Evolutionary conservation across 2,113 vertebrate genomes (phyloP).

Genomic region (Candoia aspera): DNA sequence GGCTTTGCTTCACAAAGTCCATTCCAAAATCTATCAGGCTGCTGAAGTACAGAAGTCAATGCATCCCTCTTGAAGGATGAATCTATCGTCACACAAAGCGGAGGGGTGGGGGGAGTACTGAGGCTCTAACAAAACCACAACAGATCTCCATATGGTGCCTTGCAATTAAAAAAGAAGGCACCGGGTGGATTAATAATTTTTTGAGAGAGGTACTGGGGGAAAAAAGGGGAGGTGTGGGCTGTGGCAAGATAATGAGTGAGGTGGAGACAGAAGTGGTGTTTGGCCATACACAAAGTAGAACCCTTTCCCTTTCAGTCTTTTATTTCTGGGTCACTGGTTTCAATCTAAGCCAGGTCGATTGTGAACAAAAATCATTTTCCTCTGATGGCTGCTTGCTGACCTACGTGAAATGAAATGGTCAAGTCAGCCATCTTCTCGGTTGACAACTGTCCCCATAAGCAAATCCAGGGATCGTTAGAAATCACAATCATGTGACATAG

Average conservation of each 20-base stretch:
- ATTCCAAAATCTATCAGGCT: slow-evolving; percentile 55
- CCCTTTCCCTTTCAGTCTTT: slow-evolving; percentile 69
- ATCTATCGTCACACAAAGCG: slow-evolving; percentile 66
- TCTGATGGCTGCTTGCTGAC: slow-evolving; percentile 72
- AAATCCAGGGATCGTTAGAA: slow-evolving; percentile 41
- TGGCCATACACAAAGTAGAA: slow-evolving; percentile 67
- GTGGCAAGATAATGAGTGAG: slow-evolving; percentile 67
- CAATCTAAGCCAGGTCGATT: slow-evolving; percentile 66
- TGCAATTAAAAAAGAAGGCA: slow-evolving; percentile 64
- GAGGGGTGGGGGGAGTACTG: slow-evolving; percentile 47
- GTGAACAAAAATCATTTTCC: slow-evolving; percentile 74
- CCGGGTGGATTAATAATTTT: slow-evolving; percentile 69
- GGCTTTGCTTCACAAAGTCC: slow-evolving; percentile 56
- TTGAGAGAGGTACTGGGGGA: slow-evolving; percentile 47
- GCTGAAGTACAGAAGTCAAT: slow-evolving; percentile 67
- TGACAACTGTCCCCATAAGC: slow-evolving; percentile 65
- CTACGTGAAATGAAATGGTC: slow-evolving; percentile 71
- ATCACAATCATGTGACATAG: background rate
- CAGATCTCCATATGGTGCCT: slow-evolving; percentile 71
- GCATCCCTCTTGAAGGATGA: slow-evolving; percentile 60
- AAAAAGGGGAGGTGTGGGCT: slow-evolving; percentile 44
- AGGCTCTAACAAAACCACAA: slow-evolving; percentile 66
- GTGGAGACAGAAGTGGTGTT: slow-evolving; percentile 68
- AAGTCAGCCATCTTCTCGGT: slow-evolving; percentile 67
- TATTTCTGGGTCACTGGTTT: slow-evolving; percentile 69